Conservation (phyloP, 1,140 invertebrate species). For the Drosophila kikkawai region DNA sequence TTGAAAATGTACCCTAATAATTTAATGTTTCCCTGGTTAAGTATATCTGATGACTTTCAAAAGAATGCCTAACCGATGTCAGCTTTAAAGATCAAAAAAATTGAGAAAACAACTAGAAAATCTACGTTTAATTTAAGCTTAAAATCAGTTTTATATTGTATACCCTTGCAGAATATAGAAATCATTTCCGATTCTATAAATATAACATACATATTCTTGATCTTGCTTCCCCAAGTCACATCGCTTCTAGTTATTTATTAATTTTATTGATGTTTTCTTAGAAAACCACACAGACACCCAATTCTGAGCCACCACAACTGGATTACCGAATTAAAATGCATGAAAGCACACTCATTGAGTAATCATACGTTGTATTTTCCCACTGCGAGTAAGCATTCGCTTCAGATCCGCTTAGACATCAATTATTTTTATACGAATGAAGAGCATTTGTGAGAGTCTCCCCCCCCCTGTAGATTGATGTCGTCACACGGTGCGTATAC, state of each 20-base stretch:
- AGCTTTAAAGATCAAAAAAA: neutral
- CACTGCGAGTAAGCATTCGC: constrained; percentile 3
- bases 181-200: no score
- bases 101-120: neutral
- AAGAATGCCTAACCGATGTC: neutral
- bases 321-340: neutral
- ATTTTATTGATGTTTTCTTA: neutral
- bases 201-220: no score
- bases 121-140: neutral
- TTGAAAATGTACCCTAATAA: constrained; percentile 1
- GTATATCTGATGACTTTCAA: neutral
- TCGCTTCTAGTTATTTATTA: neutral
- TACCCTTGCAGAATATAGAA: neutral
- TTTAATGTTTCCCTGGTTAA: constrained; percentile 1
- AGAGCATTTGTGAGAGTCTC: constrained; percentile 27
- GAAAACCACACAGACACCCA: no score
- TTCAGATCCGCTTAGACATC: constrained; percentile 61
- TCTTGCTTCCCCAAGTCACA: no score
- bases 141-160: neutral
- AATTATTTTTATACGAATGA: constrained; percentile 46
- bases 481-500: constrained; percentile 68
- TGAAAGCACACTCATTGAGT: constrained; percentile 7
- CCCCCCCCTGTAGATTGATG: constrained; percentile 14
- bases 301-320: neutral
- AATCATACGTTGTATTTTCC: constrained; percentile 11